Conservation (phyloP, 2,797 vertebrate species). For the Gallinago nigripennis region DNA sequence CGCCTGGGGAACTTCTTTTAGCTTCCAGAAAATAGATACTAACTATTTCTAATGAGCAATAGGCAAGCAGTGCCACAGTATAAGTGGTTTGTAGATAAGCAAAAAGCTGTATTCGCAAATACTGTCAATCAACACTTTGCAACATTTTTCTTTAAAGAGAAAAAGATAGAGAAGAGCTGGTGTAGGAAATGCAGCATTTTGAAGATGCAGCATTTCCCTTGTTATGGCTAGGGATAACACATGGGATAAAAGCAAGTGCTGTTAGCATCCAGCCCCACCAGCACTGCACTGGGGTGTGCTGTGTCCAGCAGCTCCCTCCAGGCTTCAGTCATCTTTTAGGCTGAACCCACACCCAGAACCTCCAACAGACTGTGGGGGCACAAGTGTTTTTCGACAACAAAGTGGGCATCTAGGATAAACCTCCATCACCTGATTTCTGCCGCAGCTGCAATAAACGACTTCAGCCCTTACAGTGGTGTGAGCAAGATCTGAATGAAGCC, state of each 20-base stretch:
- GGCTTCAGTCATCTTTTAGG: not conserved
- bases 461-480: not conserved
- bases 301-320: not conserved
- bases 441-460: not conserved
- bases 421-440: not conserved
- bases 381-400: not conserved
- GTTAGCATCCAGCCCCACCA: not conserved
- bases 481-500: not conserved
- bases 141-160: constrained; percentile 11
- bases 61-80: not conserved
- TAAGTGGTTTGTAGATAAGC: constrained; percentile 22
- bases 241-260: not conserved
- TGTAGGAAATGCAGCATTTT: not conserved
- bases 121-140: constrained; percentile 10
- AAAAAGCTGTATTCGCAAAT: not conserved
- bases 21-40: not conserved
- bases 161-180: not conserved
- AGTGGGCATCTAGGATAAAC: not conserved
- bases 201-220: not conserved
- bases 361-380: not conserved
- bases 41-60: not conserved
- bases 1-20: not conserved
- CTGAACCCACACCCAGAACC: not conserved
- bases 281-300: not conserved
- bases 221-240: not conserved